A percentile compares a stretch with the other conserved stretches of the same genome.
These are phyloP conservation scores for Microplitis demolitor DNA, from an alignment of 1,140 invertebrate species.

Conservation along the genomic window DNA sequence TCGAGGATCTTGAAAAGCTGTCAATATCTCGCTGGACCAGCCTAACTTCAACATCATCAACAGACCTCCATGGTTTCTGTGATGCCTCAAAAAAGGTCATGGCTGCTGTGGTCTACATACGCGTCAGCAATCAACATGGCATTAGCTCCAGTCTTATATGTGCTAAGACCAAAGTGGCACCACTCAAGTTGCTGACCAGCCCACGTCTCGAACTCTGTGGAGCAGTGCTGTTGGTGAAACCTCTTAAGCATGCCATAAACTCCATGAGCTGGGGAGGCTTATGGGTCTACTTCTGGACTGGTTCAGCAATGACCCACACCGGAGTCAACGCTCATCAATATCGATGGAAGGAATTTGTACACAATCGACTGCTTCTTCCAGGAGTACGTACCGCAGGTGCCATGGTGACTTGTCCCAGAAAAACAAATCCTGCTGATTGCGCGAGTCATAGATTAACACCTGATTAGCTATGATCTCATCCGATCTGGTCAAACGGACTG, in stretches of 20 bases:
- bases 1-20: neutral
- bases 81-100: conserved; percentile 30
- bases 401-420: no score
- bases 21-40: conserved; percentile 26
- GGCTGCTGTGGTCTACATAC: conserved; percentile 28
- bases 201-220: conserved; percentile 41
- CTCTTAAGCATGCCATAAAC: neutral
- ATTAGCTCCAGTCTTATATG: neutral
- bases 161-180: conserved; percentile 40
- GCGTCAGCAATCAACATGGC: neutral
- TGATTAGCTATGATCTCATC: no score
- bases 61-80: conserved; percentile 32
- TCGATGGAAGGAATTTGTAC: no score
- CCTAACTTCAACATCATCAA: neutral
- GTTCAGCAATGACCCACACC: conserved; percentile 26
- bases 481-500: no score
- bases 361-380: no score
- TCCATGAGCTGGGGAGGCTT: conserved; percentile 12
- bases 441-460: no score
- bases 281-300: conserved; percentile 40
- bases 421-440: no score
- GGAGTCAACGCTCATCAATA: no score
- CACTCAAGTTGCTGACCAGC: conserved; percentile 38
- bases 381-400: no score
- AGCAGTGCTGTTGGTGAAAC: conserved; percentile 21